Percentiles rank a stretch among this genome's conserved stretches.
phyloP scores from a whole-genome alignment of 1,140 invertebrate species.

The Lordiphosa clarofinis region DNA sequence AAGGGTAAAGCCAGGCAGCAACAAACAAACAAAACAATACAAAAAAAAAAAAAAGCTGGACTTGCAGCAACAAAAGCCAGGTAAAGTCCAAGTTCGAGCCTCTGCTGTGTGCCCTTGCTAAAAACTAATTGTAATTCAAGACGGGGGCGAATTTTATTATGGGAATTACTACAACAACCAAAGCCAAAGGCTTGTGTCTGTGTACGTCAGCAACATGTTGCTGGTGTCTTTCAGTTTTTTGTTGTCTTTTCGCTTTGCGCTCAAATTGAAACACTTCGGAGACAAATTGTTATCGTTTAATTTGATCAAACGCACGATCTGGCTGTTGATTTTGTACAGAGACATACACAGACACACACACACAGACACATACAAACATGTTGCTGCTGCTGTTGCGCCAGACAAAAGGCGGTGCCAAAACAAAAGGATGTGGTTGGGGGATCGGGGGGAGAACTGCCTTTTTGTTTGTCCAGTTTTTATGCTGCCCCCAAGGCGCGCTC shows the following conservation, averaged over 20 bases:
- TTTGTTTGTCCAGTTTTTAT: conserved; percentile 29
- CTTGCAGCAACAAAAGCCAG: conserved; percentile 8
- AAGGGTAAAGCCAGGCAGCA: not conserved
- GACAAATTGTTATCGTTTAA: conserved; percentile 80
- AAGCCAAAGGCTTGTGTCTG: not conserved
- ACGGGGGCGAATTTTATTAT: conserved; percentile 80
- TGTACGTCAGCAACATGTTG: conserved; percentile 58
- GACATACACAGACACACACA: conserved; percentile 31
- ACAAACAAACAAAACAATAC: conserved; percentile 3
- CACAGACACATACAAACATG: conserved; percentile 25
- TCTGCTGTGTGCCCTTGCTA: conserved; percentile 50
- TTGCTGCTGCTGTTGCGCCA: conserved; percentile 17
- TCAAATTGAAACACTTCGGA: conserved; percentile 79
- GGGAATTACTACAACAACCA: conserved; percentile 71
- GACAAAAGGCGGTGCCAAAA: conserved; percentile 15
- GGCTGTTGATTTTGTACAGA: conserved; percentile 62
- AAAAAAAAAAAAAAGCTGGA: conserved; percentile 11
- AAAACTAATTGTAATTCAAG: conserved; percentile 79
- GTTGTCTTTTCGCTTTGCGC: conserved; percentile 26
- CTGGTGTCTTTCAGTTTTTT: conserved; percentile 8
- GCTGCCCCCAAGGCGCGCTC: conserved; percentile 46
- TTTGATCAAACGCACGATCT: conserved; percentile 79
- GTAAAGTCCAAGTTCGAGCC: conserved; percentile 10
- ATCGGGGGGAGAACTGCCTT: not conserved
- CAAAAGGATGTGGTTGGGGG: conserved; percentile 9